A percentile compares a stretch with the other conserved stretches of the same genome.
These are phyloP conservation scores for Gadus chalcogrammus DNA, from an alignment of 2,113 vertebrate species.

Conservation along the genomic window DNA sequence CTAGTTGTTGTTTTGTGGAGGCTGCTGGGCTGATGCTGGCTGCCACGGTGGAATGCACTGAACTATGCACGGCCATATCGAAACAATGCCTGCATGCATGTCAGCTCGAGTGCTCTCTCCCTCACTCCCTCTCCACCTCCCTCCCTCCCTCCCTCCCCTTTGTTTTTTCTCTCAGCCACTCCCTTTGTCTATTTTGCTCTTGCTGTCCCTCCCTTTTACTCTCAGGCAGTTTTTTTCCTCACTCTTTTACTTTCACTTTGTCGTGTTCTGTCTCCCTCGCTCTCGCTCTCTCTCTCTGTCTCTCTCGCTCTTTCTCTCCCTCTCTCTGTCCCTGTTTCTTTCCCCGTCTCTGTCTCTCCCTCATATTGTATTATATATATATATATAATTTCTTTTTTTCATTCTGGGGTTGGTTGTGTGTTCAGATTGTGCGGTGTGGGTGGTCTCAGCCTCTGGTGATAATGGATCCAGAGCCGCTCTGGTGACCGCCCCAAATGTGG, in stretches of 20 bases:
- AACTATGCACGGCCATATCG: constrained; percentile 1
- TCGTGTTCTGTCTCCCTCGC: background rate
- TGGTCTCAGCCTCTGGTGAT: too few species aligned
- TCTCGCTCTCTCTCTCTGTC: background rate
- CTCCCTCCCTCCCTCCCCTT: background rate
- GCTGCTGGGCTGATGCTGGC: background rate
- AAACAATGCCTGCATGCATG: constrained; percentile 1
- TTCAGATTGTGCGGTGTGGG: too few species aligned
- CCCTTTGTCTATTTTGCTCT: background rate
- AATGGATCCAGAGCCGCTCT: too few species aligned
- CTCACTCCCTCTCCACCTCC: background rate
- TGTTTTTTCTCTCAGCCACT: background rate
- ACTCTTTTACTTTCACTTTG: background rate
- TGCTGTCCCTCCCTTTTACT: background rate
- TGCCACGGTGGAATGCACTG: constrained; percentile 2
- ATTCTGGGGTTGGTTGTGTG: too few species aligned
- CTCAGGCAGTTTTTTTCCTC: background rate
- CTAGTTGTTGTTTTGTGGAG: background rate
- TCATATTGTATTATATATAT: too few species aligned
- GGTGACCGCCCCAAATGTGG: too few species aligned
- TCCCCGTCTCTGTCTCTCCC: background rate
- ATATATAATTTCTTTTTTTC: too few species aligned
- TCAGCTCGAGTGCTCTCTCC: background rate
- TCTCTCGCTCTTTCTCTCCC: background rate
- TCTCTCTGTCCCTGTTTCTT: background rate